Conservation (phyloP, 2,888 invertebrate genomes). For the Yponomeuta sedellus region DNA sequence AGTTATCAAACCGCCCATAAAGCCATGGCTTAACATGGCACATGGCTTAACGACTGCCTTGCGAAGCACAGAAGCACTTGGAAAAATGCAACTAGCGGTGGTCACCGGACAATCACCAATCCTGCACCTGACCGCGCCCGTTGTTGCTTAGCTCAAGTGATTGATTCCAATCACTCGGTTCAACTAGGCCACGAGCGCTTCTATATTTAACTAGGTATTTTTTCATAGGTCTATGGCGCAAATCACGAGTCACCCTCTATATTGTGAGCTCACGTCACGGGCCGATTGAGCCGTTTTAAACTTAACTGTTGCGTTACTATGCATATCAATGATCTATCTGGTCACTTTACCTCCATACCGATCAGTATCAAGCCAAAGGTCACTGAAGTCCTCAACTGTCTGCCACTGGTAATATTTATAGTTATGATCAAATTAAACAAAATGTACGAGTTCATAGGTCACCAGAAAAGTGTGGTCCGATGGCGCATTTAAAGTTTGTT, state of each 20-base stretch:
- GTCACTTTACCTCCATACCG: not conserved
- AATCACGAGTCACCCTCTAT: slow-evolving; percentile 8
- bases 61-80: no score
- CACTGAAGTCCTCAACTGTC: not conserved
- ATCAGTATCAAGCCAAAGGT: not conserved
- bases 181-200: no score
- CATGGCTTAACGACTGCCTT: no score
- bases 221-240: not conserved
- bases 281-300: slow-evolving; percentile 2
- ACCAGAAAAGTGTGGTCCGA: not conserved
- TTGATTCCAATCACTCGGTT: no score
- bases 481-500: not conserved
- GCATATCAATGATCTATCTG: not conserved
- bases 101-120: no score
- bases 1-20: no score
- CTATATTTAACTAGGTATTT: not conserved
- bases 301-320: slow-evolving; percentile 1
- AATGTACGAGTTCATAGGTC: not conserved
- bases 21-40: no score
- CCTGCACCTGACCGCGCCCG: no score
- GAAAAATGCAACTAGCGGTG: no score
- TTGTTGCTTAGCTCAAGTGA: no score
- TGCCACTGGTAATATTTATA: not conserved
- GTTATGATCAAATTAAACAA: not conserved
- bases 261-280: not conserved